phyloP scores from a whole-genome alignment of 2,888 invertebrate genomes.

The Abrostola tripartita region DNA sequence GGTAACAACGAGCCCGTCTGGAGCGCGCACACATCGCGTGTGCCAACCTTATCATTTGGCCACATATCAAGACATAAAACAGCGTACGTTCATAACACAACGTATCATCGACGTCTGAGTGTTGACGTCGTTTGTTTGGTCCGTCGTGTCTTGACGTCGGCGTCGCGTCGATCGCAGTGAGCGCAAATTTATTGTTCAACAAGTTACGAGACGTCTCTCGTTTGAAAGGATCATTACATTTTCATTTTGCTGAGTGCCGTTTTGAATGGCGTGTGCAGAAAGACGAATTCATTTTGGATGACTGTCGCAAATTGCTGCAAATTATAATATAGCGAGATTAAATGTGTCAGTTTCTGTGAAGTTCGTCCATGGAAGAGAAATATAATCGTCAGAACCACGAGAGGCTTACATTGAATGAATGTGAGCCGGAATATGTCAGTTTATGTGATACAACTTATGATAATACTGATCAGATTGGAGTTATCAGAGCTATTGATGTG shows the following conservation, averaged over 20 bases:
- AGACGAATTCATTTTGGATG: slow-evolving; percentile 54
- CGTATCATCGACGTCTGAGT: slow-evolving; percentile 19
- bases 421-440: background rate
- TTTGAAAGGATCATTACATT: slow-evolving; percentile 57
- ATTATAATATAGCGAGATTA: slow-evolving; percentile 48
- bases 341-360: slow-evolving; percentile 19
- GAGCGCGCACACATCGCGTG: slow-evolving; percentile 26
- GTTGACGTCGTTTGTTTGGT: slow-evolving; percentile 23
- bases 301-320: slow-evolving; percentile 43
- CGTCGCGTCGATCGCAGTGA: slow-evolving; percentile 23
- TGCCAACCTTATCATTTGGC: slow-evolving; percentile 9
- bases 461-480: background rate
- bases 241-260: slow-evolving; percentile 57
- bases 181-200: slow-evolving; percentile 50
- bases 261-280: slow-evolving; percentile 56
- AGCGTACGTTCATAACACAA: slow-evolving; percentile 27
- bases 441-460: no score
- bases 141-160: slow-evolving; percentile 3
- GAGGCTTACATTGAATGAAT: background rate
- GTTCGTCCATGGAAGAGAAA: slow-evolving; percentile 13
- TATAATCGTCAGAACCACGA: background rate
- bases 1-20: background rate
- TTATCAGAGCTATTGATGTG: no score
- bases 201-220: slow-evolving; percentile 50
- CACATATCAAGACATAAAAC: slow-evolving; percentile 35